Percentiles rank a stretch among this genome's conserved stretches.
Evolutionary conservation across 2,797 vertebrate genomes (phyloP).

Genomic region (Danio albolineatus): DNA sequence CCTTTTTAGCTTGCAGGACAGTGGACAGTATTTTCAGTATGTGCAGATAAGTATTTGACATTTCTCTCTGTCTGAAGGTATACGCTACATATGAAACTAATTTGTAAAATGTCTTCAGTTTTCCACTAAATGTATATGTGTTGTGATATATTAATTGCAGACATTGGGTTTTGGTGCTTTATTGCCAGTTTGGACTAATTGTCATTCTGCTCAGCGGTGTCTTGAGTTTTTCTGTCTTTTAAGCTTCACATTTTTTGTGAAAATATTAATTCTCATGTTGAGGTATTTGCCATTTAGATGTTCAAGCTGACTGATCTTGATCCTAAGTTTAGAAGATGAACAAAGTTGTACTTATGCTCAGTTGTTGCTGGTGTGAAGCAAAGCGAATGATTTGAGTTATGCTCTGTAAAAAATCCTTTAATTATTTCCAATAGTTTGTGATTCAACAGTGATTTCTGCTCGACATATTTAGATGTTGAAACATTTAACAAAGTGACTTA

Average conservation of each 20-base stretch:
- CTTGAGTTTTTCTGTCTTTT: background rate
- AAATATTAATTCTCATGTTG: slow-evolving; percentile 7
- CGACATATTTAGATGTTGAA: too few relatives aligned
- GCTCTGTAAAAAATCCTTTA: too few relatives aligned
- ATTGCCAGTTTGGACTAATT: slow-evolving; percentile 62
- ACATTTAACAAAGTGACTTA: too few relatives aligned
- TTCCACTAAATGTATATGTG: background rate
- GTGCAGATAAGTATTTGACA: slow-evolving; percentile 60
- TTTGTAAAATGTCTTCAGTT: background rate
- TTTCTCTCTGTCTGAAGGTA: slow-evolving; percentile 56
- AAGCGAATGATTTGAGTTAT: background rate
- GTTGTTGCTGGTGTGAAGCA: background rate
- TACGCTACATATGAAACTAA: background rate
- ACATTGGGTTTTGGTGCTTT: slow-evolving; percentile 60
- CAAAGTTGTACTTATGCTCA: background rate
- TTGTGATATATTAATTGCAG: slow-evolving; percentile 19
- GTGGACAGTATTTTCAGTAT: slow-evolving; percentile 70
- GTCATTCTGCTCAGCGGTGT: slow-evolving; percentile 44
- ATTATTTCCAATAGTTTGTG: too few relatives aligned
- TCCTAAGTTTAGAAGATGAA: background rate
- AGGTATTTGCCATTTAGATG: slow-evolving; percentile 1
- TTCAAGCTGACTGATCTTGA: slow-evolving; percentile 10
- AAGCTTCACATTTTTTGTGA: slow-evolving; percentile 6
- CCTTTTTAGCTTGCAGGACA: slow-evolving; percentile 80
- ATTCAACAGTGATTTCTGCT: too few relatives aligned